A percentile compares a stretch with the other conserved stretches of the same genome.
phyloP scores from a whole-genome alignment of 2,113 vertebrate species.

The Oncorhynchus masou region DNA sequence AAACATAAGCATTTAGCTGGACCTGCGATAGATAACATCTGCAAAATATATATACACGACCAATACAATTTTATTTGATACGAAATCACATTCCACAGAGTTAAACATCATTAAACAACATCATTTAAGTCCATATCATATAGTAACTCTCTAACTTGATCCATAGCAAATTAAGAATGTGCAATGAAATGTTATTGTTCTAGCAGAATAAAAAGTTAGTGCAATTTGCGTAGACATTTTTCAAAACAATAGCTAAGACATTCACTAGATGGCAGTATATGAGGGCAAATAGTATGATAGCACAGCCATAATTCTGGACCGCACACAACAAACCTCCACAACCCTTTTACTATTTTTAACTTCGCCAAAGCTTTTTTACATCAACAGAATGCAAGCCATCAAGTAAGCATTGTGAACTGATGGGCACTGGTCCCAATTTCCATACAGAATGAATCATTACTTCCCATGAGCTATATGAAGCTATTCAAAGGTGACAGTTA shows the following conservation, averaged over 20 bases:
- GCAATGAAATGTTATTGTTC: no score
- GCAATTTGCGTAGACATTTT: background rate
- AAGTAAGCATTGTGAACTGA: background rate
- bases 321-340: background rate
- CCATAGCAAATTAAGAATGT: no score
- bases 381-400: background rate
- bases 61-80: no score
- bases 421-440: background rate
- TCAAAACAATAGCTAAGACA: background rate
- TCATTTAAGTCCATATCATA: no score
- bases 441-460: background rate
- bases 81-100: no score
- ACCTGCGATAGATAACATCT: no score
- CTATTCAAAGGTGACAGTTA: background rate
- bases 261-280: constrained; percentile 55
- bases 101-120: no score
- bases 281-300: constrained; percentile 25
- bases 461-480: background rate
- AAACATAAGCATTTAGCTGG: no score
- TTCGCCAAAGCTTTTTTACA: background rate
- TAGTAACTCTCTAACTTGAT: no score
- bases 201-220: no score
- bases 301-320: background rate
- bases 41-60: no score
- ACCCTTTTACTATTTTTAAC: background rate